phyloP scores from a whole-genome alignment of 2,113 vertebrate genomes.

The Apodemus sylvaticus region DNA sequence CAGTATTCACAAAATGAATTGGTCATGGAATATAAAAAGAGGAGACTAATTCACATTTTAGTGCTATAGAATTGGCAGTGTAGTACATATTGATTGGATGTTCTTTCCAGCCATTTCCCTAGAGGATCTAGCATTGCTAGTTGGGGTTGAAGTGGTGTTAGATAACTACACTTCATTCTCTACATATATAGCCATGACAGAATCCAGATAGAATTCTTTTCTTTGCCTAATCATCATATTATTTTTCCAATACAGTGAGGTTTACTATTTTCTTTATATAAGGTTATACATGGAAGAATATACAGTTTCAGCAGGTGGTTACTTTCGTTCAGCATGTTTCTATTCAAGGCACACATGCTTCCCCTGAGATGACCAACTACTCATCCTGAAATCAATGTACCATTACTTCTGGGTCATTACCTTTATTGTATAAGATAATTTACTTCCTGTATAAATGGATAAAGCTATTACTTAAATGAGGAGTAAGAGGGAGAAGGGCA shows the following conservation, averaged over 20 bases:
- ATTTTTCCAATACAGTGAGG: neutral
- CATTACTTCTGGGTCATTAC: constrained; percentile 3
- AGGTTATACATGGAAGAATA: neutral
- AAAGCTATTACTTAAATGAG: neutral
- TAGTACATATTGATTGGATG: neutral
- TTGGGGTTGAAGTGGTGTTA: neutral
- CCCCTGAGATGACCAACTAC: neutral
- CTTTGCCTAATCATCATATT: neutral
- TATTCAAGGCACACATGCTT: neutral
- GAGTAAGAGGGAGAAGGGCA: neutral
- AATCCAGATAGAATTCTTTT: neutral
- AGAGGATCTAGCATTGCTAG: neutral
- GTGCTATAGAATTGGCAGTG: neutral
- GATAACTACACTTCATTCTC: neutral
- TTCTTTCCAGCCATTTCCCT: neutral
- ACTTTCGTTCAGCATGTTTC: neutral
- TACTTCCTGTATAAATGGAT: constrained; percentile 19
- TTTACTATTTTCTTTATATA: neutral
- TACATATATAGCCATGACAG: neutral
- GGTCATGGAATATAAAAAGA: neutral
- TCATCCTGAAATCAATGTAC: neutral
- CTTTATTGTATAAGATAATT: neutral
- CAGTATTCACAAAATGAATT: neutral
- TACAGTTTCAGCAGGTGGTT: neutral
- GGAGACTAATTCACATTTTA: neutral